phyloP scores from a whole-genome alignment of 1,140 invertebrate genomes.

The Tachypleus tridentatus region DNA sequence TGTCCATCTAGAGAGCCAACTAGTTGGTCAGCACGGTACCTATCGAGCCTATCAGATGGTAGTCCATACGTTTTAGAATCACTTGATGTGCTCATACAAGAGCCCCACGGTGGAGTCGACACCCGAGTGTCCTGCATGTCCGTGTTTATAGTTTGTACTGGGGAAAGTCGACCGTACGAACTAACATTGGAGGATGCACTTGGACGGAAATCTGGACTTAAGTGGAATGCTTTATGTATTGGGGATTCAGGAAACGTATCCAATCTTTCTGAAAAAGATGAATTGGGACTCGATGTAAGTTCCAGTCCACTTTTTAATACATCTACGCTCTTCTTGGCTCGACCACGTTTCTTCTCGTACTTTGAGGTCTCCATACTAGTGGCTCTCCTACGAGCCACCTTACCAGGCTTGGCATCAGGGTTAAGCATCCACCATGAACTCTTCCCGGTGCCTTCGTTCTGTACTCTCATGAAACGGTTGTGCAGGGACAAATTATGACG shows the following conservation, averaged over 20 bases:
- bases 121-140: neutral
- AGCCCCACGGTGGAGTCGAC: neutral
- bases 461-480: slow-evolving; percentile 97
- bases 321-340: slow-evolving; percentile 64
- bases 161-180: neutral
- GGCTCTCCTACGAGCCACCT: slow-evolving; percentile 79
- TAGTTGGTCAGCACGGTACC: neutral
- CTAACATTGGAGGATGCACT: neutral
- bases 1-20: too few relatives aligned
- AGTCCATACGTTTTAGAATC: neutral
- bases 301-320: slow-evolving; percentile 54
- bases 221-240: neutral
- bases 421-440: slow-evolving; percentile 99
- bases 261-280: slow-evolving; percentile 73
- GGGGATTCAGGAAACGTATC: slow-evolving; percentile 67
- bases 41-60: neutral
- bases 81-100: neutral
- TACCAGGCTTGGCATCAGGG: slow-evolving; percentile 92
- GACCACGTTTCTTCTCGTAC: slow-evolving; percentile 79
- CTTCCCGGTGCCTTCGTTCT: slow-evolving; percentile 98
- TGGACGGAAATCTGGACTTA: neutral
- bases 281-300: slow-evolving; percentile 66
- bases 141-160: neutral
- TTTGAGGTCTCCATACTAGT: slow-evolving; percentile 77
- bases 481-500: slow-evolving; percentile 97